Percentiles rank a stretch among this genome's conserved stretches.
Conservation (phyloP, 2,888 invertebrate species). For the Calephelis perditalis region DNA sequence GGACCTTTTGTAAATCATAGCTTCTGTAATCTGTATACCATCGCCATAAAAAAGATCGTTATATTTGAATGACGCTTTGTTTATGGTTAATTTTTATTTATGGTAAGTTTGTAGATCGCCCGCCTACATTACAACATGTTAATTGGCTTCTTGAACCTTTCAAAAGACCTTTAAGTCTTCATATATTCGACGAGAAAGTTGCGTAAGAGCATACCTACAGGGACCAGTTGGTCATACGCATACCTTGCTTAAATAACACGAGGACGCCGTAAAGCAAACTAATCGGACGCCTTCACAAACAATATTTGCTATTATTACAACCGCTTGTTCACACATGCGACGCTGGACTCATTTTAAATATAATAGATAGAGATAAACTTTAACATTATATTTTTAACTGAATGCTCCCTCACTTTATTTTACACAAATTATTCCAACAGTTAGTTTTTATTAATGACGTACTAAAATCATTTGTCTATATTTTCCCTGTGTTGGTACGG, state of each 20-base stretch:
- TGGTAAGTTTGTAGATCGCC: slow-evolving; percentile 30
- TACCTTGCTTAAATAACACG: slow-evolving; percentile 44
- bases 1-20: slow-evolving; percentile 28
- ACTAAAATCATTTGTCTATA: too few relatives aligned
- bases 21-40: slow-evolving; percentile 23
- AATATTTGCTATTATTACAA: slow-evolving; percentile 20
- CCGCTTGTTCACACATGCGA: neutral
- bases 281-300: slow-evolving; percentile 28
- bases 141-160: slow-evolving; percentile 38
- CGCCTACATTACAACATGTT: slow-evolving; percentile 36
- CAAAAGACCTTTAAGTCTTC: slow-evolving; percentile 42
- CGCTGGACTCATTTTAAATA: too few relatives aligned
- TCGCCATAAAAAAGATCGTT: slow-evolving; percentile 26
- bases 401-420: too few relatives aligned
- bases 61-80: slow-evolving; percentile 28
- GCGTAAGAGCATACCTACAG: slow-evolving; percentile 39
- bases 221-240: slow-evolving; percentile 37
- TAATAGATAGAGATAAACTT: too few relatives aligned
- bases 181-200: slow-evolving; percentile 42
- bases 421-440: too few relatives aligned
- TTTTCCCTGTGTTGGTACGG: too few relatives aligned
- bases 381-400: too few relatives aligned
- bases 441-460: too few relatives aligned
- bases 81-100: slow-evolving; percentile 29
- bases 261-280: slow-evolving; percentile 38